A percentile compares a stretch with the other conserved stretches of the same genome.
Evolutionary conservation across 2,113 vertebrate species (phyloP).

Genomic region (Gopherus evgoodei): DNA sequence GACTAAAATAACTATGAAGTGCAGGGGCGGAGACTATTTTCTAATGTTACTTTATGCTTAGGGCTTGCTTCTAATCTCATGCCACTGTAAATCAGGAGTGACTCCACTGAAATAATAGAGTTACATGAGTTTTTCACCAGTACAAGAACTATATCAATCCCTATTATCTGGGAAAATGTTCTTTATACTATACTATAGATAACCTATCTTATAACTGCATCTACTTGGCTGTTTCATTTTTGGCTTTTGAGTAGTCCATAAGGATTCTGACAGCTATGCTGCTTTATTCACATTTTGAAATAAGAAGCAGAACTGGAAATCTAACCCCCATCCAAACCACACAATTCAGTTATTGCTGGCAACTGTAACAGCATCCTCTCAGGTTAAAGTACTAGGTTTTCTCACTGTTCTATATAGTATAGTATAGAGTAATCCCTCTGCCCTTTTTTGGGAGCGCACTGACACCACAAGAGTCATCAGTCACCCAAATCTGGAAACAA

Average conservation of each 20-base stretch:
- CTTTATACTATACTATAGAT: not conserved
- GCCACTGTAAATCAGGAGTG: not conserved
- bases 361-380: not conserved
- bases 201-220: not conserved
- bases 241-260: not conserved
- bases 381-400: not conserved
- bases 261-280: not conserved
- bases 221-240: not conserved
- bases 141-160: not conserved
- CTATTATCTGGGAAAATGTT: not conserved
- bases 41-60: not conserved
- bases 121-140: not conserved
- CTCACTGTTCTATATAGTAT: not conserved
- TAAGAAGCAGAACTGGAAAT: not conserved
- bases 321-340: not conserved
- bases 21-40: not conserved
- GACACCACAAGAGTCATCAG: constrained; percentile 25
- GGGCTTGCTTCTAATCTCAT: not conserved
- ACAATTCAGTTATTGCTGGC: not conserved
- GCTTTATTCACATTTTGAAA: not conserved
- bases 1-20: not conserved
- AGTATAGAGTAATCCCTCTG: constrained; percentile 5
- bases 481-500: constrained; percentile 39
- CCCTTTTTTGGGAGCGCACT: constrained; percentile 44
- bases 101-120: not conserved